These are phyloP conservation scores for Actenoides hombroni DNA, from an alignment of 2,113 vertebrate species.

Conservation along the genomic window DNA sequence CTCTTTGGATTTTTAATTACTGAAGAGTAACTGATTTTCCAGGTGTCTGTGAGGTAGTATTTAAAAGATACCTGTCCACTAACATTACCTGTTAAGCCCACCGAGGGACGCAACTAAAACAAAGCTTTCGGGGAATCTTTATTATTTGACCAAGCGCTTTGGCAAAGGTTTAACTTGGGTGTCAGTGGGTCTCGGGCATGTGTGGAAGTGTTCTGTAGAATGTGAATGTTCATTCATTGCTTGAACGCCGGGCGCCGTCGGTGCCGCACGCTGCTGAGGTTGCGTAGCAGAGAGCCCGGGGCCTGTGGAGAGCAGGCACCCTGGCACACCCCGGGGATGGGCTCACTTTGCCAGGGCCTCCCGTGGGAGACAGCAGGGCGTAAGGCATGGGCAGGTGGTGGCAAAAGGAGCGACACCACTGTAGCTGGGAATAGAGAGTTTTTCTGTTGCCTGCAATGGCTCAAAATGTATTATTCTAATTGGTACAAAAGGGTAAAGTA, in stretches of 20 bases:
- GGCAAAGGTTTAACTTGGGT: neutral
- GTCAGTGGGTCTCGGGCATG: neutral
- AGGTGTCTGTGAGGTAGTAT: neutral
- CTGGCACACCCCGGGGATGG: rapidly evolving
- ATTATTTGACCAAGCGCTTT: neutral
- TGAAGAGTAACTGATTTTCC: neutral
- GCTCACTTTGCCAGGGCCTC: neutral
- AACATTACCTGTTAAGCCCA: rapidly evolving
- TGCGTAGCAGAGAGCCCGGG: neutral
- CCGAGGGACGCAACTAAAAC: neutral
- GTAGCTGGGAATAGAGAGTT: neutral
- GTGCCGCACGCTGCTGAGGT: neutral
- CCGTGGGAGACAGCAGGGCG: rapidly evolving
- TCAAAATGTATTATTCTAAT: rapidly evolving
- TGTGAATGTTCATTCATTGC: neutral
- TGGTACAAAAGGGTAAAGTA: neutral
- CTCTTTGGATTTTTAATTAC: neutral
- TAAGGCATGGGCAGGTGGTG: neutral
- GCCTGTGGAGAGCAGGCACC: neutral
- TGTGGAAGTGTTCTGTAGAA: neutral
- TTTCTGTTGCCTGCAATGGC: rapidly evolving
- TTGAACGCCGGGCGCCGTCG: neutral
- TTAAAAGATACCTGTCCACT: neutral
- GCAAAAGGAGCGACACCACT: too few relatives aligned
- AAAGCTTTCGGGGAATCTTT: neutral